phyloP scores from a whole-genome alignment of 2,888 invertebrate species.

The Rosalia funebris region DNA sequence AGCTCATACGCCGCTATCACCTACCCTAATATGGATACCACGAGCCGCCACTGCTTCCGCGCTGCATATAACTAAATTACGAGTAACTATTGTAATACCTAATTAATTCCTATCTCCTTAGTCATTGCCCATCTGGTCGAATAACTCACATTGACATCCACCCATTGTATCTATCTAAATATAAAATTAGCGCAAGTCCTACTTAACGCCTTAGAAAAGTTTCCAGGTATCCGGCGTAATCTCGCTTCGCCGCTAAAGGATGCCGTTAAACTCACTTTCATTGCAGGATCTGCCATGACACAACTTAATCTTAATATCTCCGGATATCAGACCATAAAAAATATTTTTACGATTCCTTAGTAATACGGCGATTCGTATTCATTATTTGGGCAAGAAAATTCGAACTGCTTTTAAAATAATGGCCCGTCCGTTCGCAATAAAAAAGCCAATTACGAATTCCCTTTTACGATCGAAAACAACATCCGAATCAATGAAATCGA shows the following conservation, averaged over 20 bases:
- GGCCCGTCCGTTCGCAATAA: background rate
- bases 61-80: too few relatives aligned
- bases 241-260: background rate
- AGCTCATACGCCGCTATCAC: too few relatives aligned
- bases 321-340: constrained; percentile 7
- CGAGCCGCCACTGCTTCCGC: too few relatives aligned
- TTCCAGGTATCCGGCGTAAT: background rate
- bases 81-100: too few relatives aligned
- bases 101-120: too few relatives aligned
- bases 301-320: constrained; percentile 9
- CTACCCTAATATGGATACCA: too few relatives aligned
- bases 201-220: background rate
- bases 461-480: constrained; percentile 15
- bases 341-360: constrained; percentile 5
- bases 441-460: background rate
- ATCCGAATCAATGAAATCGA: background rate
- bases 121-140: too few relatives aligned
- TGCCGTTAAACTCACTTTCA: background rate
- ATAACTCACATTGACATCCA: too few relatives aligned
- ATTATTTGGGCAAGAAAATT: constrained; percentile 13
- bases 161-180: background rate
- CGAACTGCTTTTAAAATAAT: constrained; percentile 8
- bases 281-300: constrained; percentile 1
- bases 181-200: background rate
- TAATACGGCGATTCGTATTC: constrained; percentile 12